These are phyloP conservation scores for Seira sanloemensis DNA, from an alignment of 2,888 invertebrate species.

Conservation along the genomic window DNA sequence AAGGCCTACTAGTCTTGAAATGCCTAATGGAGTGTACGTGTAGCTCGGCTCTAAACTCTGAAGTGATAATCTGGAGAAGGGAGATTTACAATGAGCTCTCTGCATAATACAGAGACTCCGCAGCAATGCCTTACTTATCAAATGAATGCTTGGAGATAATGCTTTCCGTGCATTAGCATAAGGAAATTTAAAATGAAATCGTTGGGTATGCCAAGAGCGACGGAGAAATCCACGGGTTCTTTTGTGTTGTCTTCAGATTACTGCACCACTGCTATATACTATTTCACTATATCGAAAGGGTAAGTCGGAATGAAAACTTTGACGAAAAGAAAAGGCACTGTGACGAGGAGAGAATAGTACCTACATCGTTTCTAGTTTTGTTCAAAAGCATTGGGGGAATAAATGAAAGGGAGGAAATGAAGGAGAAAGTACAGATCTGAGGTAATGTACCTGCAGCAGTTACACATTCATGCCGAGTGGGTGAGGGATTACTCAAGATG, in stretches of 20 bases:
- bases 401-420: not conserved
- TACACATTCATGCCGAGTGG: too few relatives aligned
- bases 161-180: slow-evolving; percentile 4
- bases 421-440: too few relatives aligned
- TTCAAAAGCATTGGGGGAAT: too few relatives aligned
- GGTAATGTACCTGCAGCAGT: too few relatives aligned
- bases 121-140: not conserved
- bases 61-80: not conserved
- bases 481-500: too few relatives aligned
- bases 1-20: too few relatives aligned
- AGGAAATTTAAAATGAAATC: not conserved
- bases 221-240: not conserved
- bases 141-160: not conserved
- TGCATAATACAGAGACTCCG: not conserved
- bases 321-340: not conserved
- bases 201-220: not conserved
- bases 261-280: not conserved
- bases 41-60: not conserved
- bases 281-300: not conserved
- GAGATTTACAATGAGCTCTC: not conserved
- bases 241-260: not conserved
- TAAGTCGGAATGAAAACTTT: not conserved
- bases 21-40: too few relatives aligned
- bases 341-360: too few relatives aligned
- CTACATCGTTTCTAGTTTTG: too few relatives aligned